Conservation (phyloP, 2,113 vertebrate species). For the Tupaia chinensis region DNA sequence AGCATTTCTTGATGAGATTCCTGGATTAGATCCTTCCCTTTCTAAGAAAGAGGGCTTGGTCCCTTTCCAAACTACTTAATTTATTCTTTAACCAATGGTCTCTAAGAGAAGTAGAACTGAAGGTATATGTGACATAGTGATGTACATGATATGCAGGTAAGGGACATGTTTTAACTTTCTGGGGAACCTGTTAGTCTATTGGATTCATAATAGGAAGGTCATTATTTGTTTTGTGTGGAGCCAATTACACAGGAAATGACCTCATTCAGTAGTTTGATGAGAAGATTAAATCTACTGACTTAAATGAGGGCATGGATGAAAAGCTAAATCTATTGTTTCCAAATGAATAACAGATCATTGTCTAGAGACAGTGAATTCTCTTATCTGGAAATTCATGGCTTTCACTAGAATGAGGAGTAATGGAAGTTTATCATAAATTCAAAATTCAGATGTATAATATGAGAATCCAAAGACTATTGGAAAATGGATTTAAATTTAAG, state of each 20-base stretch:
- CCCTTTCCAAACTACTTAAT: not conserved
- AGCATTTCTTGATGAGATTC: not conserved
- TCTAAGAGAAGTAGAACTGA: not conserved
- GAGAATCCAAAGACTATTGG: not conserved
- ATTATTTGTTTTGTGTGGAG: not conserved
- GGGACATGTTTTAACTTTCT: not conserved
- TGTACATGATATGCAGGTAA: not conserved
- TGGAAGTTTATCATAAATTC: not conserved
- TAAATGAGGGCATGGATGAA: not conserved
- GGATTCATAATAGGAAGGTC: not conserved
- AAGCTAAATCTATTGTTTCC: not conserved
- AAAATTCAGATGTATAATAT: slow-evolving; percentile 1
- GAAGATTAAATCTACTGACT: not conserved
- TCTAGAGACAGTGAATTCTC: not conserved
- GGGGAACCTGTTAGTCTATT: not conserved
- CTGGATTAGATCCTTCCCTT: not conserved
- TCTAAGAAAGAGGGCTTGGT: not conserved
- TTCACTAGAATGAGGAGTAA: not conserved
- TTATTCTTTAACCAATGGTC: not conserved
- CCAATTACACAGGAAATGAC: not conserved
- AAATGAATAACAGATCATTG: not conserved
- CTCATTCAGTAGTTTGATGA: not conserved
- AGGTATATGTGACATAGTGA: not conserved
- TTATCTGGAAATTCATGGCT: not conserved
- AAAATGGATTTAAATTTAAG: not conserved